Conservation (phyloP, 1,140 invertebrate genomes). For the Bombus balteatus region DNA sequence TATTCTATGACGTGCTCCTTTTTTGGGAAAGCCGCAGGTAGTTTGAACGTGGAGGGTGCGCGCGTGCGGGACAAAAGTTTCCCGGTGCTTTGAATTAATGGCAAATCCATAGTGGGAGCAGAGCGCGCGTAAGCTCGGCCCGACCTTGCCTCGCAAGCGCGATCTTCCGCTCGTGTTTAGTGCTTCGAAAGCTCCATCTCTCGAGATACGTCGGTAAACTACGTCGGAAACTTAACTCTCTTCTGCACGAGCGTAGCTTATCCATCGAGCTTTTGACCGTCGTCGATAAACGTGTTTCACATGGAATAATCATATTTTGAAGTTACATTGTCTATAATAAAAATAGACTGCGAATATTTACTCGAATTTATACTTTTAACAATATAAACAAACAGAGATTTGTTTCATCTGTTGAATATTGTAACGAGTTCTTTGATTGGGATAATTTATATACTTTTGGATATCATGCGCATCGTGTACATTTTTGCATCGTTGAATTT, state of each 20-base stretch:
- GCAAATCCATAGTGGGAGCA: conserved; percentile 77
- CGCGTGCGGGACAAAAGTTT: conserved; percentile 73
- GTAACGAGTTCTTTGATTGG: no score
- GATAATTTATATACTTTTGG: no score
- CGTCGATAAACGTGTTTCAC: conserved; percentile 15
- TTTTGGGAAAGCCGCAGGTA: conserved; percentile 71
- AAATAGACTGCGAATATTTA: no score
- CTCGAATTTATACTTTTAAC: no score
- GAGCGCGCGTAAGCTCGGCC: conserved; percentile 62
- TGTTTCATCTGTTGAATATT: no score
- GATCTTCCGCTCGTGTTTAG: conserved; percentile 15
- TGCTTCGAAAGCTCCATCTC: conserved; percentile 67
- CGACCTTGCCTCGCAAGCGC: conserved; percentile 45
- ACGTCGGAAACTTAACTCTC: neutral
- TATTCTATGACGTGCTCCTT: conserved; percentile 33
- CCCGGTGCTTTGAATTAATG: conserved; percentile 75
- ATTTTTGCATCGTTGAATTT: no score
- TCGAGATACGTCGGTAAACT: conserved; percentile 33
- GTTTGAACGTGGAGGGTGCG: conserved; percentile 60
- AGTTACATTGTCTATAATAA: no score
- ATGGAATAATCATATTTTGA: no score
- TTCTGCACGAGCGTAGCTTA: neutral
- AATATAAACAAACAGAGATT: no score
- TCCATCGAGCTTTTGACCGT: neutral
- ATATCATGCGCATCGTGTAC: no score